Evolutionary conservation across 2,888 invertebrate species (phyloP), one percentile per base, ranked within the genome.

Genomic region (Trachelus iudaicus): DNA sequence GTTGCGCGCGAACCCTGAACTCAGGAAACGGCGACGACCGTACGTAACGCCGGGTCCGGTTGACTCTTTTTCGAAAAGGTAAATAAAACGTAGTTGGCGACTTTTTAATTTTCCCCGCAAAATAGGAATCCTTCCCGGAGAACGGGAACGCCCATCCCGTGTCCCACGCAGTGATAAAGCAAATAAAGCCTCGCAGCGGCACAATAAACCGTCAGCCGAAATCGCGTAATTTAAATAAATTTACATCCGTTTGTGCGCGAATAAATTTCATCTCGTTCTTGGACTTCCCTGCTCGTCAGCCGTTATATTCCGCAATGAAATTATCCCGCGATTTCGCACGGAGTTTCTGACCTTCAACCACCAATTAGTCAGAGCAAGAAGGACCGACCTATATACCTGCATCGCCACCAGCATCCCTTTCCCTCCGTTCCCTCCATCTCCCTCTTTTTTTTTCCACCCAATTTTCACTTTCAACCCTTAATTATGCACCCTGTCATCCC

Each of bases 171-270:
- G 87, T 88, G 88, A 90, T 90, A 89, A 89, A 89, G 89, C 89
- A 90, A 90, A 90, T 89, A 90, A 89, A 90, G 88, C 88, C 85
- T 83, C 88, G 86, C 87, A 87, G 86, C 84, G 88, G 86, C 89
- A 89, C 90, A 89, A 90, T 89, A 89, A 90, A 89, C 89, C 87
- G 87, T 87, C 87, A 87, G 84, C 86, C 89, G 87, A 90, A 90
- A 90, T 90, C 90, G 88, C 86, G 87, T 89, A 89, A 90, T 90
- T 90, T 90, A 88, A 90, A 90, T 90, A 90, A 90, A 90, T 90
- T 90, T 90, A 89, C 90, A 90, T 90, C 90, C 90, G 89, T 90
- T 90, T 89, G 89, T 87, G 86, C 87, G 87, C 85, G 89, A 87
- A 89, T 89, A 88, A 89, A 89, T 89, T 89, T 89, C 87, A 86